A percentile compares a stretch with the other conserved stretches of the same genome.
Conservation (phyloP, 2,113 vertebrate species). For the Laticauda colubrina region DNA sequence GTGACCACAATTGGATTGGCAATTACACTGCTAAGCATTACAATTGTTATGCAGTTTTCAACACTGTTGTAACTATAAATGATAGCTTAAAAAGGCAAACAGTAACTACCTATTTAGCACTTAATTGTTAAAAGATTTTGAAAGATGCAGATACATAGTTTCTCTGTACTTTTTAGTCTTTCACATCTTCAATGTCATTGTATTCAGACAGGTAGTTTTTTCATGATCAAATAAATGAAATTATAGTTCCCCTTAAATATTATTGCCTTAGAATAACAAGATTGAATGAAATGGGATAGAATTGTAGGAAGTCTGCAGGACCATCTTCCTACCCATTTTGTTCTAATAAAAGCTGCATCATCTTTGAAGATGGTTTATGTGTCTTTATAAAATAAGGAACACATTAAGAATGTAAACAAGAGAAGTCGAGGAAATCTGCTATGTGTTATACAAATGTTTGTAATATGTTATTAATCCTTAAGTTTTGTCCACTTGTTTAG, state of each 20-base stretch:
- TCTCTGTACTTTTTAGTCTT: not conserved
- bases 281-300: not conserved
- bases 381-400: not conserved
- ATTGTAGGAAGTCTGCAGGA: not conserved
- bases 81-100: not conserved
- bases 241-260: not conserved
- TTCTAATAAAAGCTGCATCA: not conserved
- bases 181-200: not conserved
- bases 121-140: not conserved
- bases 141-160: not conserved
- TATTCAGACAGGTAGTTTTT: not conserved
- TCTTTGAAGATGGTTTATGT: not conserved
- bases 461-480: not conserved
- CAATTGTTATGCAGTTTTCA: not conserved
- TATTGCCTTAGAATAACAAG: not conserved
- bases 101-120: not conserved
- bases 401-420: not conserved
- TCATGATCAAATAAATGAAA: not conserved
- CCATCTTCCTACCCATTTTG: not conserved
- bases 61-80: not conserved
- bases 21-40: not conserved
- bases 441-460: not conserved
- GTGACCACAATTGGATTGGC: not conserved
- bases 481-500: not conserved
- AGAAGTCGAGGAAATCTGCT: not conserved